Evolutionary conservation across 1,140 invertebrate species (phyloP), one percentile per base, ranked within the genome.

Genomic region (Drosophila truncata): DNA sequence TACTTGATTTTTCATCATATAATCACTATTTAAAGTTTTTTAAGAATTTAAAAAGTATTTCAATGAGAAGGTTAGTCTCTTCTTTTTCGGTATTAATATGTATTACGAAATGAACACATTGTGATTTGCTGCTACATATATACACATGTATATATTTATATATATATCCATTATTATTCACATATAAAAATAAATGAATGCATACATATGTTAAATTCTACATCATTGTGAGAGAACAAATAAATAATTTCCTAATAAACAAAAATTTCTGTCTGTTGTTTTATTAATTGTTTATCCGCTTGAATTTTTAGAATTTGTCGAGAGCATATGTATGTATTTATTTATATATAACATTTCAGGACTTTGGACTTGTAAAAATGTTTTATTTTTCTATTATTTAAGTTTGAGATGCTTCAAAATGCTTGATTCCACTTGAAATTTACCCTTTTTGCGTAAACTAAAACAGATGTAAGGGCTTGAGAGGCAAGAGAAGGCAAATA

Each of bases 141-240:
- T 72, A 29, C 16, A 18, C 5, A 49, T 49, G 16, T 54, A 35
- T 54, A 54, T 54, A 31, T 54, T 29, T n/a, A 29, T 49, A 64
- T 52, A 64, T 50, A 58, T 52, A 65, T 65, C 61, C 55, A 71
- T 73, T 35, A 50, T 64, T 42, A 31, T 33, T 14, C 49, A 33
- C 49, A 79, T 58, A 79, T 44, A 60, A 60, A 67, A 49, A 67
- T 78, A 73, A 67, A 78, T 61, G 75, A 80, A 86, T 86, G 82
- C 80, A 84, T 82, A 86, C 83, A 83, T 83, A 87, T 87, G 80
- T 88, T 83, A 65, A 87, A 81, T 78, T 58, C 74, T 72, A 80
- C 80, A 87, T 70, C 64, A 73, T 54, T 67, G 64, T 84, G 80
- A 80, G 80, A 80, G 69, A 78, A 83, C 72, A 69, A 87, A 87